Percentiles rank a stretch among this genome's conserved stretches.
Conservation (phyloP, 1,140 invertebrate species). For the Platyscapa corneri region DNA sequence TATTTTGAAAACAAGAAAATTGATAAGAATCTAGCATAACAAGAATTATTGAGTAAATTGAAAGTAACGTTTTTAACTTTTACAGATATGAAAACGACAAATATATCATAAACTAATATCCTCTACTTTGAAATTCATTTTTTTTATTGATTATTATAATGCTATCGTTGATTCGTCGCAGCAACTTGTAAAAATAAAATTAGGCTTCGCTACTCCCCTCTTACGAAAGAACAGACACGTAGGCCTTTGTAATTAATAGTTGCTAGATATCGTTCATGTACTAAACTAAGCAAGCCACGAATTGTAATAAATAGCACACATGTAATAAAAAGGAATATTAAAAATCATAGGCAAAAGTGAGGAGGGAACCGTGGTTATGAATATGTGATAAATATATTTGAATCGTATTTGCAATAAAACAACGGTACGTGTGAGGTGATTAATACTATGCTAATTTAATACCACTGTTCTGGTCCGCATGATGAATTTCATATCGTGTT, state of each 20-base stretch:
- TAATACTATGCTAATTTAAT: conserved; percentile 61
- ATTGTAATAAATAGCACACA: neutral
- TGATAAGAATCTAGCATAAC: too few species aligned
- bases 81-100: too few species aligned
- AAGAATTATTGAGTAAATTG: too few species aligned
- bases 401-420: conserved; percentile 36
- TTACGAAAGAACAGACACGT: too few species aligned
- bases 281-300: neutral
- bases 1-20: too few species aligned
- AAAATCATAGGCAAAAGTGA: neutral
- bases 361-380: neutral
- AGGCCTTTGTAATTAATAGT: neutral
- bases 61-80: too few species aligned
- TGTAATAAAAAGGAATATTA: conserved; percentile 21
- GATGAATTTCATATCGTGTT: conserved; percentile 61
- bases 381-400: neutral
- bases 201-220: too few species aligned
- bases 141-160: too few species aligned
- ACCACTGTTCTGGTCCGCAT: conserved; percentile 31
- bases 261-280: neutral
- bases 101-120: too few species aligned
- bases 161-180: too few species aligned
- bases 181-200: too few species aligned
- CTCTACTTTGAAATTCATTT: too few species aligned
- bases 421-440: conserved; percentile 42